Evolutionary conservation across 2,797 vertebrate genomes (phyloP).

Genomic region (Sebastes miniatus): DNA sequence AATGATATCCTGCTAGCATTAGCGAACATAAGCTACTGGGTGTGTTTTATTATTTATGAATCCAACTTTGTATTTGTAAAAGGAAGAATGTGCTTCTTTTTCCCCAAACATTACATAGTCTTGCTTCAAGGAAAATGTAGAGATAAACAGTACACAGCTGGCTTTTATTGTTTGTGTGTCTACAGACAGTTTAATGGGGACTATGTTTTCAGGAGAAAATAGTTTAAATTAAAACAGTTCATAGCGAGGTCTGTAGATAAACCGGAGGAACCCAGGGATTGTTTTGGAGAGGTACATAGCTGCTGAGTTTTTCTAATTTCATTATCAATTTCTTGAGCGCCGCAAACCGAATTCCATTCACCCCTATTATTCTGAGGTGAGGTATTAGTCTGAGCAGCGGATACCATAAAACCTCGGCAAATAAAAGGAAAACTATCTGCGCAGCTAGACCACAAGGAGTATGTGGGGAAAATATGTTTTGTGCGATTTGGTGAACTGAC

Average conservation of each 20-base stretch:
- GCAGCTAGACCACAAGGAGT: neutral
- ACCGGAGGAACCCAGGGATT: conserved; percentile 1
- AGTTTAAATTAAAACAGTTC: conserved; percentile 33
- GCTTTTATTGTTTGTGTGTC: conserved; percentile 4
- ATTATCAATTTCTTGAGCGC: conserved; percentile 6
- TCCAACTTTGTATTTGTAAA: neutral
- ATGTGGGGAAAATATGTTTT: conserved; percentile 2
- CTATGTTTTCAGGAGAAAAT: neutral
- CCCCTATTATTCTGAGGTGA: conserved; percentile 18
- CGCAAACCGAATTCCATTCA: conserved; percentile 22
- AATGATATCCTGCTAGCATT: neutral
- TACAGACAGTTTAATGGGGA: neutral
- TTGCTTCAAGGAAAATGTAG: neutral
- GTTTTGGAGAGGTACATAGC: neutral
- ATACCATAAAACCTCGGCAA: conserved; percentile 15
- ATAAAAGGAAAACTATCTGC: conserved; percentile 8
- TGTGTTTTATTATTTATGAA: conserved; percentile 3
- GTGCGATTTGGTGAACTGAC: conserved; percentile 1
- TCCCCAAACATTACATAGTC: neutral
- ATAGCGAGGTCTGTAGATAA: conserved; percentile 23
- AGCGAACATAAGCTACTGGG: neutral
- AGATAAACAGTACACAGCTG: neutral
- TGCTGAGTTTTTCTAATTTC: conserved; percentile 25
- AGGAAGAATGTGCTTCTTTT: neutral
- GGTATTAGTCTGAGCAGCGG: conserved; percentile 3